Percentiles rank a stretch among this genome's conserved stretches.
Conservation (phyloP, 2,888 invertebrate genomes). For the Steromphala cineraria region DNA sequence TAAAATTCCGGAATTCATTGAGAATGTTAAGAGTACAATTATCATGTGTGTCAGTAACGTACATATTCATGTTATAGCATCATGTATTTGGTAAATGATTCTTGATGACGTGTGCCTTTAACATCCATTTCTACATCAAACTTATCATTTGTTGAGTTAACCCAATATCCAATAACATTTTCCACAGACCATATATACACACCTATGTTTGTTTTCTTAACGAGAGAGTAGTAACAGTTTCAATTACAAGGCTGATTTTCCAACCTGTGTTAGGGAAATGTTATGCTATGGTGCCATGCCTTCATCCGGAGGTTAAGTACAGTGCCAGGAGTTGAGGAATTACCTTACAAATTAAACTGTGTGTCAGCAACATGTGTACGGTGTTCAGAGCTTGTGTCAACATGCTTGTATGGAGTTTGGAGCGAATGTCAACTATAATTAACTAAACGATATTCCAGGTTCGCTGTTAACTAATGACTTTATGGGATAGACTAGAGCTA, state of each 20-base stretch:
- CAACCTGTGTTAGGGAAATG: not conserved
- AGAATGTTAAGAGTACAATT: too few species aligned
- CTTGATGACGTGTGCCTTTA: too few species aligned
- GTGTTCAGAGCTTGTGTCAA: conserved; percentile 1
- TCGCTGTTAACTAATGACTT: too few species aligned
- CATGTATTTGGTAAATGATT: too few species aligned
- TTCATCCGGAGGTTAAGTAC: not conserved
- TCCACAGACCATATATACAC: not conserved
- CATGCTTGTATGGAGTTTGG: not conserved
- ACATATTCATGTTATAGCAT: too few species aligned
- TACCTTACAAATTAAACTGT: not conserved
- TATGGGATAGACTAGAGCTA: too few species aligned
- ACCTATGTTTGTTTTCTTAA: not conserved
- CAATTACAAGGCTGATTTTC: not conserved
- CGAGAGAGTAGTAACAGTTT: not conserved
- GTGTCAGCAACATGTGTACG: not conserved
- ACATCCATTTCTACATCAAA: not conserved
- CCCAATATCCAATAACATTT: not conserved
- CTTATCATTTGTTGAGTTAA: not conserved
- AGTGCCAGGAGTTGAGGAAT: not conserved
- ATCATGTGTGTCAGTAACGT: too few species aligned
- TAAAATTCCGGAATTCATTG: too few species aligned
- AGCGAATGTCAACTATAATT: too few species aligned
- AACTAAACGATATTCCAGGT: too few species aligned
- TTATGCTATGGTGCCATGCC: not conserved